Conservation (phyloP, 2,113 vertebrate species). For the Murina feae region DNA sequence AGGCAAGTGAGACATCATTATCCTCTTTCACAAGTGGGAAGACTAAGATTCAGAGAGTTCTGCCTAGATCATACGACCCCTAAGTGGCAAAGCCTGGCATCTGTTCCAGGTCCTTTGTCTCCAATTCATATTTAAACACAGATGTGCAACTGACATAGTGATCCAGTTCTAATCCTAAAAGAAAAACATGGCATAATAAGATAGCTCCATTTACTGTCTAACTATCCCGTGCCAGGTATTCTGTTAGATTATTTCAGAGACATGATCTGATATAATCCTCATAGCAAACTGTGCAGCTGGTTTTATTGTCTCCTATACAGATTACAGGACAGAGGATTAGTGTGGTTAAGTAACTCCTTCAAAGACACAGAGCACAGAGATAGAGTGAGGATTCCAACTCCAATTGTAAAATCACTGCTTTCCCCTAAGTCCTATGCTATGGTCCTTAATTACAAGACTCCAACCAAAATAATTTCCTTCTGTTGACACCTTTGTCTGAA, state of each 20-base stretch:
- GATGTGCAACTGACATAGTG: neutral
- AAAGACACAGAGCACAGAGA: neutral
- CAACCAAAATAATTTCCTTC: neutral
- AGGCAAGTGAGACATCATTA: neutral
- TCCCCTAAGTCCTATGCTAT: neutral
- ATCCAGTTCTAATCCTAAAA: slow-evolving; percentile 11
- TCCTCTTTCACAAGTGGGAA: neutral
- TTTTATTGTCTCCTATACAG: slow-evolving; percentile 2
- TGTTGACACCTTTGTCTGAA: neutral
- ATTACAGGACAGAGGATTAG: neutral
- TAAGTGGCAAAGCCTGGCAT: neutral
- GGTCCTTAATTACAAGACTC: neutral
- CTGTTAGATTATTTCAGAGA: neutral
- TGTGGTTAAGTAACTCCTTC: neutral
- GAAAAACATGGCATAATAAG: neutral
- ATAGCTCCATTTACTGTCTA: neutral
- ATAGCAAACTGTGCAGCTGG: neutral
- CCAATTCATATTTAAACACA: slow-evolving; percentile 26
- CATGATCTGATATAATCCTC: neutral
- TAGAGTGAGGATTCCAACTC: neutral
- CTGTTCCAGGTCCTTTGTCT: neutral
- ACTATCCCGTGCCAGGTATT: neutral
- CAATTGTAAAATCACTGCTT: neutral
- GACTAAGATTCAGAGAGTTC: neutral
- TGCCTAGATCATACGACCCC: neutral